Conservation (phyloP, 2,113 vertebrate species). For the Petrocephalus microphthalmus region DNA sequence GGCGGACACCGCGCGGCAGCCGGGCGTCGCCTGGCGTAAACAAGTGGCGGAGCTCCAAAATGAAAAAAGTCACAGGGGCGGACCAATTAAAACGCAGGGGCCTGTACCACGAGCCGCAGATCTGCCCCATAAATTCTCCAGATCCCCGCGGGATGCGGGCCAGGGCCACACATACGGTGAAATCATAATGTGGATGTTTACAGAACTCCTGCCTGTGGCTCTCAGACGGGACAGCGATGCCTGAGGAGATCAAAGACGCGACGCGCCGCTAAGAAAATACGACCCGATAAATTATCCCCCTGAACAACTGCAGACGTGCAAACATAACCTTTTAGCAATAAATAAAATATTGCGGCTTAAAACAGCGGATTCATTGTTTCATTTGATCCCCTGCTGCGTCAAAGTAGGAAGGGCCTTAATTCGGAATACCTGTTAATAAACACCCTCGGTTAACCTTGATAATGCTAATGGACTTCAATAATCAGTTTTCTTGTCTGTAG, state of each 20-base stretch:
- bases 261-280: neutral
- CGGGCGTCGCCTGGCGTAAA: neutral
- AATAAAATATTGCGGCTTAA: neutral
- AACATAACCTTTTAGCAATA: conserved; percentile 18
- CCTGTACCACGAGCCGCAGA: conserved; percentile 23
- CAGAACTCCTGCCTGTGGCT: conserved; percentile 17
- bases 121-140: conserved; percentile 36
- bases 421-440: conserved; percentile 9
- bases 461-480: conserved; percentile 8
- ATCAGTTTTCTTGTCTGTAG: neutral
- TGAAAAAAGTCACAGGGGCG: conserved; percentile 20
- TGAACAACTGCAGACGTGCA: conserved; percentile 34
- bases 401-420: neutral
- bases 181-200: conserved; percentile 33
- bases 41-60: conserved; percentile 22
- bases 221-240: neutral
- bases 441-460: neutral
- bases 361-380: neutral
- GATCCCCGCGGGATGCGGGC: conserved; percentile 1
- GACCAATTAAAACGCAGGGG: conserved; percentile 20
- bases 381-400: neutral
- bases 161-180: conserved; percentile 43
- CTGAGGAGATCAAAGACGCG: conserved; percentile 27
- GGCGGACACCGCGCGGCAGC: neutral
- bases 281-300: conserved; percentile 9